Base-by-base conservation (phyloP, 2,888 invertebrate species). In the Troides oblongomaculatus region DNA sequence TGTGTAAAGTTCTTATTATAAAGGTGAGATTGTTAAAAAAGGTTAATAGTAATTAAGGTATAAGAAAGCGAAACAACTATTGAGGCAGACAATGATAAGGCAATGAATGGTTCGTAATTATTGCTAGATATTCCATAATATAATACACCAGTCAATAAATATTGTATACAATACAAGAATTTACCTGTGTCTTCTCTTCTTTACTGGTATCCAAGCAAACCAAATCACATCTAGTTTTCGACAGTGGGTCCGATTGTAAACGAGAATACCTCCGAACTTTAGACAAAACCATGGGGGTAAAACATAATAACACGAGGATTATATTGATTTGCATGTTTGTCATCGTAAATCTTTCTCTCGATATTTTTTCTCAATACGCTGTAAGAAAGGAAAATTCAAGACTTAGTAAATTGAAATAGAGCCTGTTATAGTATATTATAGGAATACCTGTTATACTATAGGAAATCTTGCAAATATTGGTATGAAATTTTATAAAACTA, bases 181-280 rank as follows among this genome's bases (percentile, higher is more conserved):
- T 86, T 74, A 93, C 93, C 86, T 86, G 80, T n/a, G 82, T 75
- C 76, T 82, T 92, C 17, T 76, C 81, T 43, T 90, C 88, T 72
- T 88, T 87, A 73, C 78, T 85, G 59, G 83, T 82, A 56, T 91
- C 90, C 75, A 89, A 89, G 79, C 95, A 95, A 74, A 90, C 88
- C 25, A 94, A 89, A 74, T 94, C 94, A 80, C 95, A 95, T 73
- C 94, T 90, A n/a, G 94, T 93, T 68, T 93, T 93, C 66, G 93
- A 90, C 71, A 95, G 81, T 18, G 94, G 92, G 71, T 93, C 93
- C 50, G 90, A 84, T 74, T 92, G 88, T 62, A 87, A 81, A 74
- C 90, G 88, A 53, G 89, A 81, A 74, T 86, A 81, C 76, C 88
- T 84, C 73, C 86, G 81, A 23, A 87, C 80, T 79, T 85, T 87